These are phyloP conservation scores for Dicycla oo DNA, from an alignment of 2,888 invertebrate genomes.

Conservation along the genomic window DNA sequence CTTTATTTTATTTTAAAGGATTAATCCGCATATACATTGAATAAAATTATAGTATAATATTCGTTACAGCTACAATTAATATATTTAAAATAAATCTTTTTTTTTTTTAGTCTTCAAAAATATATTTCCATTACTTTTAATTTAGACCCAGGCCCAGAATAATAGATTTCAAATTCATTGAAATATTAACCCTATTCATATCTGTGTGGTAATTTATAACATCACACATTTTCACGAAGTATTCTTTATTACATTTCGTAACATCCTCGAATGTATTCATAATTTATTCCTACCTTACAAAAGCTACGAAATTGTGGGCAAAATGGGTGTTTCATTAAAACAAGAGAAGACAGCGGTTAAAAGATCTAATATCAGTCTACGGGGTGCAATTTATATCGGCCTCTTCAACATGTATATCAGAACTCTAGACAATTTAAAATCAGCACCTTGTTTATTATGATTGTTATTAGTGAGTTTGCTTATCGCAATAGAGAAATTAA, in stretches of 20 bases:
- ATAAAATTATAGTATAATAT: not conserved
- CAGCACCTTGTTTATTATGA: not conserved
- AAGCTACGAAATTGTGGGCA: conserved; percentile 11
- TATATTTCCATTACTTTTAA: not conserved
- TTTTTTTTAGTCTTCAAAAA: not conserved
- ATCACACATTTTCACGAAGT: conserved; percentile 15
- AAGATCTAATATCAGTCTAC: conserved; percentile 20
- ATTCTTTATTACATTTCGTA: conserved; percentile 36
- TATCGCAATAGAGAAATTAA: not conserved
- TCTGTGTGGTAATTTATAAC: conserved; percentile 33
- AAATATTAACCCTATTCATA: conserved; percentile 27
- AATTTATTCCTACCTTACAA: conserved; percentile 21
- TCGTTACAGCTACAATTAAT: not conserved
- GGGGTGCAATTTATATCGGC: conserved; percentile 1
- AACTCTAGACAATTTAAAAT: not conserved
- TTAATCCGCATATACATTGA: not conserved
- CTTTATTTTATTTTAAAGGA: not conserved
- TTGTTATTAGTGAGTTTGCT: not conserved
- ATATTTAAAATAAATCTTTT: not conserved
- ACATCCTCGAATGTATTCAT: conserved; percentile 27
- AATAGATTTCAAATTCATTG: conserved; percentile 24
- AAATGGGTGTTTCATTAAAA: conserved; percentile 27
- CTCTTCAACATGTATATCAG: not conserved
- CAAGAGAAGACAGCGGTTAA: not conserved
- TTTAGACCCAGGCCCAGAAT: not conserved